These are phyloP conservation scores for Cosmia pyralina DNA, from an alignment of 2,888 invertebrate species.

Conservation along the genomic window DNA sequence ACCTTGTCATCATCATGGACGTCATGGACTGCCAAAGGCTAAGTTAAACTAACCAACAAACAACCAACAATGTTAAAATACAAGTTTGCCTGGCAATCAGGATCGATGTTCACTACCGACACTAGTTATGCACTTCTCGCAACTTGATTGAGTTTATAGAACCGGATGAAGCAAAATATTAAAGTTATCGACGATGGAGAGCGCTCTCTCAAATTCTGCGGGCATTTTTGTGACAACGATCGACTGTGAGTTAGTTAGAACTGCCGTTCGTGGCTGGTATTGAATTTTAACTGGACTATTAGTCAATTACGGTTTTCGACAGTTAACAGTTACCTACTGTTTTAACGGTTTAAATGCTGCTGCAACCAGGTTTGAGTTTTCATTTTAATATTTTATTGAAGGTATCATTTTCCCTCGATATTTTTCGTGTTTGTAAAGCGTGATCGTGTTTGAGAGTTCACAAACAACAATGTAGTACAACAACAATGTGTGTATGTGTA, in stretches of 20 bases:
- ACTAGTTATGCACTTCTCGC: slow-evolving; percentile 35
- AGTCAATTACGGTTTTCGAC: slow-evolving; percentile 28
- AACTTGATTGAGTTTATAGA: slow-evolving; percentile 47
- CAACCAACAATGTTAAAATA: slow-evolving; percentile 30
- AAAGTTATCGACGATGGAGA: slow-evolving; percentile 44
- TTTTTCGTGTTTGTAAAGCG: slow-evolving; percentile 1
- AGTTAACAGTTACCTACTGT: slow-evolving; percentile 21
- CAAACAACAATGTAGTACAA: too few relatives aligned
- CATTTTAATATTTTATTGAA: neutral
- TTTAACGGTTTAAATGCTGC: neutral
- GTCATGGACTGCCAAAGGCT: neutral
- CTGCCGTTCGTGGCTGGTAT: slow-evolving; percentile 10
- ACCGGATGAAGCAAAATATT: slow-evolving; percentile 49
- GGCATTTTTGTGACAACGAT: slow-evolving; percentile 47
- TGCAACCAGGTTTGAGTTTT: neutral
- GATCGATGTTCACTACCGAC: slow-evolving; percentile 39
- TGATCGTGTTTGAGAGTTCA: slow-evolving; percentile 3
- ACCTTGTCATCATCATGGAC: too few relatives aligned
- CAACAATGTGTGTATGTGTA: too few relatives aligned
- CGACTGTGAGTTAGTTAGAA: slow-evolving; percentile 43
- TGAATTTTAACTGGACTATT: slow-evolving; percentile 36
- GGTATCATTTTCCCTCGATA: neutral
- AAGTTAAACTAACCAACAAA: slow-evolving; percentile 5
- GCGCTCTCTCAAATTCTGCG: slow-evolving; percentile 21
- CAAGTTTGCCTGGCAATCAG: slow-evolving; percentile 38